Base-by-base conservation (phyloP, 2,797 vertebrate genomes). In the Leuciscus waleckii region DNA sequence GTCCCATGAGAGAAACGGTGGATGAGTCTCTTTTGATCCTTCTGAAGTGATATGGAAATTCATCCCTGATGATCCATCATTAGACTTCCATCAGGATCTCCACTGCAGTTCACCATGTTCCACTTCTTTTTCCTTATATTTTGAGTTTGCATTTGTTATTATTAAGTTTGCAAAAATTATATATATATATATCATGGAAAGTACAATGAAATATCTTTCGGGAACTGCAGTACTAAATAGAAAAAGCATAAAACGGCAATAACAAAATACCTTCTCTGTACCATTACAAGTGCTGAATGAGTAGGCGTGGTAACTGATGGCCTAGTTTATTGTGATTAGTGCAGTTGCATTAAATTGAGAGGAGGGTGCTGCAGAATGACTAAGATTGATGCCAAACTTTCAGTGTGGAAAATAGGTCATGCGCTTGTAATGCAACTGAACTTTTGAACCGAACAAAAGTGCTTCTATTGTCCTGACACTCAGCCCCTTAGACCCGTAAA, bases 371-470 rank as follows among this genome's bases (percentile, higher is more conserved):
- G 51, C 75, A 54, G 77, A 87, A 79, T 79, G 80, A 86, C 67
- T 82, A 91, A 91, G 89, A 93, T 85, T 87, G 87, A 90, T 84
- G 93, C 88, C 87, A 81, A 93, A 93, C 91, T 93, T 94, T 91
- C 84, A 88, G 67, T 26, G 23, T 83, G 80, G 89, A 89, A 97
- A 97, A 92, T 95, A 96, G 96, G 96, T 97, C 96, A 97, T 73
- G 92, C 92, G 85, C 76, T 91, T 89, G 90, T 94, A 95, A 94
- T 93, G 93, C 85, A 92, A 83, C 43, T 97, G 95, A 97, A 97
- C 96, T 96, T 96, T 95, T 96, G 96, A 97, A 96, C 95, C 91
- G 92, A 89, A 87, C 92, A 90, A 95, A 95, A 96, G 95, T 93
- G 94, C 90, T 90, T 93, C 95, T 95, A 85, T 95, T 93, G 95